Percentiles rank a stretch among this genome's conserved stretches.
Evolutionary conservation across 2,888 invertebrate genomes (phyloP).

Genomic region (Andrena minutula): DNA sequence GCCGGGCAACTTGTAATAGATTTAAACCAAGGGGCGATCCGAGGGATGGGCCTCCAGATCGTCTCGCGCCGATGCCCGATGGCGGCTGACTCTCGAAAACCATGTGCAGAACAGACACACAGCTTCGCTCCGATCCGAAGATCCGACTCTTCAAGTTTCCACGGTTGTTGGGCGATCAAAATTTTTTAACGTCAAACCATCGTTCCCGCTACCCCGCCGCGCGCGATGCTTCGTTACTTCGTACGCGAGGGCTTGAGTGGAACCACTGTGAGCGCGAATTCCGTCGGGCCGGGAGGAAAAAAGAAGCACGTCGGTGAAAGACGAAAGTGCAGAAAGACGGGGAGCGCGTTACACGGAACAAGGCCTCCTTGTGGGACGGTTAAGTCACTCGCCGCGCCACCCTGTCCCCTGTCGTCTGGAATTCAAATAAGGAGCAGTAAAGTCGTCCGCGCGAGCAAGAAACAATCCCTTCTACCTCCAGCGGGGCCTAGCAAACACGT

Average conservation of each 20-base stretch:
- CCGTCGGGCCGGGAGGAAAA: neutral
- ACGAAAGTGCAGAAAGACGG: slow-evolving; percentile 9
- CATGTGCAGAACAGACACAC: slow-evolving; percentile 15
- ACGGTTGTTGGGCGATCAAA: neutral
- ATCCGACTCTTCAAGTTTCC: neutral
- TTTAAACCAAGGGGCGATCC: slow-evolving; percentile 1
- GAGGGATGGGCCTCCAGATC: neutral
- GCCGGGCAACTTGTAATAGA: slow-evolving; percentile 43
- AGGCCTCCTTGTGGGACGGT: slow-evolving; percentile 30
- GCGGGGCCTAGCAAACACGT: slow-evolving; percentile 41
- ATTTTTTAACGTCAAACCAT: too few species aligned
- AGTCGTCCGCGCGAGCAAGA: slow-evolving; percentile 35
- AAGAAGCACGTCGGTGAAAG: neutral
- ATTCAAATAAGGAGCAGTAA: slow-evolving; percentile 48
- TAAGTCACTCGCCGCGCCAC: neutral
- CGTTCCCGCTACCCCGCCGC: too few species aligned
- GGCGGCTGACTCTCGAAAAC: slow-evolving; percentile 31
- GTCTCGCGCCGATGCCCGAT: slow-evolving; percentile 2
- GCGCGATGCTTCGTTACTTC: too few species aligned
- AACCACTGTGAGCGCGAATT: neutral
- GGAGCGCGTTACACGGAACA: slow-evolving; percentile 14
- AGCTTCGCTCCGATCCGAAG: slow-evolving; percentile 17
- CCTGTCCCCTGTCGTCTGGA: slow-evolving; percentile 23
- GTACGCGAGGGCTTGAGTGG: neutral
- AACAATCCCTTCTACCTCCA: slow-evolving; percentile 50